A percentile compares a stretch with the other conserved stretches of the same genome.
Evolutionary conservation across 2,797 vertebrate genomes (phyloP).

Genomic region (Okamejei kenojei): DNA sequence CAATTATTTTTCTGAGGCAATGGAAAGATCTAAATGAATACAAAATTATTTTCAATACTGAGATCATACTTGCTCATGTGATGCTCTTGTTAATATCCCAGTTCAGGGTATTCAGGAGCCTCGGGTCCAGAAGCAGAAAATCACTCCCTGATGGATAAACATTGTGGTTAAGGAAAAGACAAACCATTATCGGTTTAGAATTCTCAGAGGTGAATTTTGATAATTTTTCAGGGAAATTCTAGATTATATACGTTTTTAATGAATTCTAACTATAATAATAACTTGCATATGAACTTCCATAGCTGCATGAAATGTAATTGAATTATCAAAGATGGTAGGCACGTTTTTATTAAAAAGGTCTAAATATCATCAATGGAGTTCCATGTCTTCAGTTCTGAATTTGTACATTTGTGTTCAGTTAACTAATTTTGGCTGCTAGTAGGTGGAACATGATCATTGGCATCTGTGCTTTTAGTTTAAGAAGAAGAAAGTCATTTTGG

Average conservation of each 20-base stretch:
- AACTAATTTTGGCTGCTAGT: background rate
- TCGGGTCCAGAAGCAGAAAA: background rate
- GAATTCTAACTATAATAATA: background rate
- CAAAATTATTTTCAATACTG: background rate
- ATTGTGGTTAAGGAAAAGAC: background rate
- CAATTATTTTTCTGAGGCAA: background rate
- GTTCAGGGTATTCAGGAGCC: background rate
- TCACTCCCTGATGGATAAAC: background rate
- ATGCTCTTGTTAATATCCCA: background rate
- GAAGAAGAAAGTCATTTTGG: background rate
- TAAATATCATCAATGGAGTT: background rate
- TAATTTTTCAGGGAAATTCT: background rate
- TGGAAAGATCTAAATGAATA: background rate
- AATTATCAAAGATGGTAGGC: background rate
- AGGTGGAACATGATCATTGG: slow-evolving; percentile 5
- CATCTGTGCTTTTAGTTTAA: background rate
- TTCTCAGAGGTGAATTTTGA: background rate
- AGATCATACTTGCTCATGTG: background rate
- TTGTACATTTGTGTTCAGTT: background rate
- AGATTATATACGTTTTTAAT: background rate
- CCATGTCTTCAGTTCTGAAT: background rate
- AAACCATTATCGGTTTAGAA: background rate
- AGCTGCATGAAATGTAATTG: background rate
- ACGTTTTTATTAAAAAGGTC: background rate
- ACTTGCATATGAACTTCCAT: background rate